Evolutionary conservation across 1,140 invertebrate genomes (phyloP), one percentile per base, ranked within the genome.

Genomic region (Drosophila sp.): DNA sequence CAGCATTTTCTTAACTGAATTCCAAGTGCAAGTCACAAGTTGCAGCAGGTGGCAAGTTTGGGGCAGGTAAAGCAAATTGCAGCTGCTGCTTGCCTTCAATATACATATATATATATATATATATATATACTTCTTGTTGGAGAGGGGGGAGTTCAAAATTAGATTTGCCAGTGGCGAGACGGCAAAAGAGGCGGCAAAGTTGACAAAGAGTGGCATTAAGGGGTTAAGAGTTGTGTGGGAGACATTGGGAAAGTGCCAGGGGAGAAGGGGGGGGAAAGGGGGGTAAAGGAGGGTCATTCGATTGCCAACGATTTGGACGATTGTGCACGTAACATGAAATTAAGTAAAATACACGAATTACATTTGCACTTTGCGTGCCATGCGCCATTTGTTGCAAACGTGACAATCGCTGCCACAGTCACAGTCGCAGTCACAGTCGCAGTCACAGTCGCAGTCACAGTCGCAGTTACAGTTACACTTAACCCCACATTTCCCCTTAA

Each of bases 331-430:
- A 87, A 87, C 78, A 76, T 76, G 78, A 86, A 87, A 86, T 86
- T 86, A 86, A 87, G 82, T 87, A 87, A 87, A 87, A 87, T 87
- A 87, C 82, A 87, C 82, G 82, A 87, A 87, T 87, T 81, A 87
- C 82, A 87, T 87, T 87, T 87, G 82, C 82, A 81, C 82, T 87
- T 87, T 87, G 82, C 82, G 82, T 86, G 83, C 78, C 82, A 87
- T 87, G 82, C 82, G 72, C 82, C 82, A 87, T 87, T 87, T 87
- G 82, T 82, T 87, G 82, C 82, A 87, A 87, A 87, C 82, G 82
- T 87, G 82, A 87, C 82, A 87, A 78, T 87, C 76, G 66, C 59
- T 62, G 80, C 64, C 61, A 40, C 58, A 34, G 59, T 50, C 16
- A 16, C 48, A 59, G 70, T 40, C 32, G 16, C 34, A 36, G 36